phyloP scores from a whole-genome alignment of 2,888 invertebrate species.

The Chrysolina americana region DNA sequence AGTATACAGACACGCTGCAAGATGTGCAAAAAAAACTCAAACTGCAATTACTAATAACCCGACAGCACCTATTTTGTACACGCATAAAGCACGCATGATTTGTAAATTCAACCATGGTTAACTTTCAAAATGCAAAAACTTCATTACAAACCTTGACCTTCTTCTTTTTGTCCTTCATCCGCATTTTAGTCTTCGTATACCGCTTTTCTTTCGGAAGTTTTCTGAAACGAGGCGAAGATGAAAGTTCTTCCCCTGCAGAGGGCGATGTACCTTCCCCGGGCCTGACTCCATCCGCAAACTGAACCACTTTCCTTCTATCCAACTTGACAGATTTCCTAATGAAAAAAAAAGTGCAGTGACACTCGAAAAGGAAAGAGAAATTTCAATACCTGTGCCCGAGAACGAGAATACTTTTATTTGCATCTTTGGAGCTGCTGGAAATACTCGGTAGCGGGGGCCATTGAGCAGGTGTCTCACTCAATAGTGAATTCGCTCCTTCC shows the following conservation, averaged over 20 bases:
- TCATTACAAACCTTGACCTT: conserved; percentile 70
- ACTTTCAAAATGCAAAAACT: neutral
- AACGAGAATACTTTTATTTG: conserved; percentile 71
- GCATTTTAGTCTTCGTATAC: conserved; percentile 70
- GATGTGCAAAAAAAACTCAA: no score
- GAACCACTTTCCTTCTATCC: conserved; percentile 65
- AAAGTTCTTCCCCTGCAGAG: conserved; percentile 74
- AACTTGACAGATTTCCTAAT: conserved; percentile 20
- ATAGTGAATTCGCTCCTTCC: conserved; percentile 30
- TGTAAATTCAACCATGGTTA: no score
- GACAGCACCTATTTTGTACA: no score
- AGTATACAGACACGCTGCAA: no score
- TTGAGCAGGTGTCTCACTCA: conserved; percentile 51
- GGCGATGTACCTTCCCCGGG: conserved; percentile 75
- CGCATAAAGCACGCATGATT: no score
- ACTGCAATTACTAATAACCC: no score
- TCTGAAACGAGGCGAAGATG: conserved; percentile 74
- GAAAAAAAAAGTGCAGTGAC: conserved; percentile 3
- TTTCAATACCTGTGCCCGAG: conserved; percentile 63
- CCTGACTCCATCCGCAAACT: conserved; percentile 75
- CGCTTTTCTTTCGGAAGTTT: conserved; percentile 72
- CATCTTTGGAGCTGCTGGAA: conserved; percentile 65
- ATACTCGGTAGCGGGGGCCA: conserved; percentile 64
- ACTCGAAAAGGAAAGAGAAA: neutral
- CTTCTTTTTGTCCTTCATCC: conserved; percentile 72